Evolutionary conservation across 1,140 invertebrate species (phyloP).

Genomic region (Plectus sambesii): DNA sequence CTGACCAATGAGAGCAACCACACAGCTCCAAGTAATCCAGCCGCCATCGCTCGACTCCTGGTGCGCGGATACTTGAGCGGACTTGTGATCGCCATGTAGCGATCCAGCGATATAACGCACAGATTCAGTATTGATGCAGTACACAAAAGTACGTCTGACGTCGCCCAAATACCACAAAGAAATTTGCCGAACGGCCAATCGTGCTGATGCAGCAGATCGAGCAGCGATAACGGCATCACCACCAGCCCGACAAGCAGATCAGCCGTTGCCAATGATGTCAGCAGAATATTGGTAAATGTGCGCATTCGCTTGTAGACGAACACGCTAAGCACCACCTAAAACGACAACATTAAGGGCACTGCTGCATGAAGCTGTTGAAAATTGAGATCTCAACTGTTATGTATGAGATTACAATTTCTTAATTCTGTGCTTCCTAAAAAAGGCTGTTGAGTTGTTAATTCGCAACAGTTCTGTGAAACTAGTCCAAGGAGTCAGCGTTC

Average conservation of each 20-base stretch:
- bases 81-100: conserved; percentile 52
- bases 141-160: conserved; percentile 52
- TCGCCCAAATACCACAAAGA: conserved; percentile 51
- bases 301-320: conserved; percentile 44
- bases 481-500: no score
- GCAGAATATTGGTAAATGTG: conserved; percentile 44
- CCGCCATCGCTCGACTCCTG: conserved; percentile 40
- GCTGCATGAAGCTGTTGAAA: no score
- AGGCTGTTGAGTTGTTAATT: no score
- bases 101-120: conserved; percentile 52
- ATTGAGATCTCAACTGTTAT: no score
- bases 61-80: conserved; percentile 52
- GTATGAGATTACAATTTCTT: no score
- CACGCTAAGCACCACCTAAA: conserved; percentile 41
- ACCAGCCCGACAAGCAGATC: conserved; percentile 51
- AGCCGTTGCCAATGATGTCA: conserved; percentile 45
- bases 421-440: no score
- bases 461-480: no score
- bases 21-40: conserved; percentile 30
- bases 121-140: conserved; percentile 53
- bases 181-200: conserved; percentile 49
- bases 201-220: conserved; percentile 41
- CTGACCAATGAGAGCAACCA: conserved; percentile 16
- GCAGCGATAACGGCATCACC: conserved; percentile 51
- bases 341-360: no score